Percentiles rank a stretch among this genome's conserved stretches.
Conservation (phyloP, 2,113 vertebrate genomes). For the Calidris pygmaea region DNA sequence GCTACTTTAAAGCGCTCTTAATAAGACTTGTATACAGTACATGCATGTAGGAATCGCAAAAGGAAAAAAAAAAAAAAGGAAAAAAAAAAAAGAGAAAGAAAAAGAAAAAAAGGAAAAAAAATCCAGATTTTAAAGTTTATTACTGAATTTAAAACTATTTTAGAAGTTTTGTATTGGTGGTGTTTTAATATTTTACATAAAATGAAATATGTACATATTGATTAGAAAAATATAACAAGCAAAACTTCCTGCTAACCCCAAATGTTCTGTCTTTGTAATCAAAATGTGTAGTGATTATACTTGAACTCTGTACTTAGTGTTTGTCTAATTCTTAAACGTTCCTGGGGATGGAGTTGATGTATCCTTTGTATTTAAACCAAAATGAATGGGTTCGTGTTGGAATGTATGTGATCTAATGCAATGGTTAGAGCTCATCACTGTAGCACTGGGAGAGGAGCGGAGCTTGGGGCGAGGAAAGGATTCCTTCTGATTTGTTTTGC, state of each 20-base stretch:
- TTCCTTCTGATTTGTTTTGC: constrained; percentile 83
- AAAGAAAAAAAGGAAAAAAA: neutral
- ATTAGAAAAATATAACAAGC: constrained; percentile 83
- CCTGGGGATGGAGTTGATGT: constrained; percentile 77
- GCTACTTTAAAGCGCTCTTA: constrained; percentile 81
- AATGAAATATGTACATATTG: constrained; percentile 85
- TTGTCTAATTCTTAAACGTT: constrained; percentile 81
- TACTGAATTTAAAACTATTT: constrained; percentile 86
- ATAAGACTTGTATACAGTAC: constrained; percentile 78
- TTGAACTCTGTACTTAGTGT: constrained; percentile 86
- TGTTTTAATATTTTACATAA: constrained; percentile 86
- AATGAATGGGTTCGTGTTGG: constrained; percentile 82
- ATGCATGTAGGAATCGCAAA: constrained; percentile 78
- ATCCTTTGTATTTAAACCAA: constrained; percentile 86
- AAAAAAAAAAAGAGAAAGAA: neutral
- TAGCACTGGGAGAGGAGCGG: constrained; percentile 79
- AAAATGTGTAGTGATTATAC: constrained; percentile 85
- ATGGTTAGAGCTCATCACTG: constrained; percentile 83
- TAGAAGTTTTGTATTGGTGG: constrained; percentile 87
- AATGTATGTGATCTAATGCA: constrained; percentile 85
- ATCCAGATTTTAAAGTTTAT: constrained; percentile 84
- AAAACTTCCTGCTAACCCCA: constrained; percentile 80
- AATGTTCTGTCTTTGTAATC: constrained; percentile 83
- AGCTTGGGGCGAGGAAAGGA: constrained; percentile 74
- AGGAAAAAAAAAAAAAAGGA: neutral